Evolutionary conservation across 1,140 invertebrate genomes (phyloP).

Genomic region (Temnothorax nylanderi): DNA sequence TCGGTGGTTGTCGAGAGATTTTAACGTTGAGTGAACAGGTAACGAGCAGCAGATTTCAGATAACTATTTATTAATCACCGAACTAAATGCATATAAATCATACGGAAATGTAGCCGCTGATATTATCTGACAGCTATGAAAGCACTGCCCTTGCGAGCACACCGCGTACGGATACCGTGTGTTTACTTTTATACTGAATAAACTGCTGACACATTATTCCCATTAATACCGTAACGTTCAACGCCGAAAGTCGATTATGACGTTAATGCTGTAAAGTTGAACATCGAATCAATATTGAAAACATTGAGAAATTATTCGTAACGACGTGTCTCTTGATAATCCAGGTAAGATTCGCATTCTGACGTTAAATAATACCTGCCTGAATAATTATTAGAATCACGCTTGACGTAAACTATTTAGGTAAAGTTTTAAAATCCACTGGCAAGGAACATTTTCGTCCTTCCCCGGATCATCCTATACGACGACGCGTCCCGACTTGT

Average conservation of each 20-base stretch:
- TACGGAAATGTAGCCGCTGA: conserved; percentile 27
- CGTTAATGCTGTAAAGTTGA: not conserved
- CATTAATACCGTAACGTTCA: not conserved
- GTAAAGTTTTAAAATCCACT: not conserved
- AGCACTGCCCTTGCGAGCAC: not conserved
- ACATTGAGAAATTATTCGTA: not conserved
- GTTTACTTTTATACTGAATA: not conserved
- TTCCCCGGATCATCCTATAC: not conserved
- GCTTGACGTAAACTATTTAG: not conserved
- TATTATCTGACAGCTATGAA: conserved; percentile 25
- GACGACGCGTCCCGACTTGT: not conserved
- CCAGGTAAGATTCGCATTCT: not conserved
- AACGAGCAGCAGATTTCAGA: not conserved
- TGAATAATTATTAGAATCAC: not conserved
- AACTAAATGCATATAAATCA: conserved; percentile 24
- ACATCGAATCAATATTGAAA: not conserved
- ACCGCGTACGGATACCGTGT: not conserved
- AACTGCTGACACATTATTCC: conserved; percentile 9
- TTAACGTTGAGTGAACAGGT: not conserved
- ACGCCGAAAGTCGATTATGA: not conserved
- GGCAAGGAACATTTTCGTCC: not conserved
- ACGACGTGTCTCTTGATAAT: not conserved
- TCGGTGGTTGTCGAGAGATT: not conserved
- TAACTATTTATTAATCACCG: conserved; percentile 31
- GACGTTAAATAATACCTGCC: not conserved